phyloP scores from a whole-genome alignment of 2,888 invertebrate species.

The Dryocosmus kuriphilus region DNA sequence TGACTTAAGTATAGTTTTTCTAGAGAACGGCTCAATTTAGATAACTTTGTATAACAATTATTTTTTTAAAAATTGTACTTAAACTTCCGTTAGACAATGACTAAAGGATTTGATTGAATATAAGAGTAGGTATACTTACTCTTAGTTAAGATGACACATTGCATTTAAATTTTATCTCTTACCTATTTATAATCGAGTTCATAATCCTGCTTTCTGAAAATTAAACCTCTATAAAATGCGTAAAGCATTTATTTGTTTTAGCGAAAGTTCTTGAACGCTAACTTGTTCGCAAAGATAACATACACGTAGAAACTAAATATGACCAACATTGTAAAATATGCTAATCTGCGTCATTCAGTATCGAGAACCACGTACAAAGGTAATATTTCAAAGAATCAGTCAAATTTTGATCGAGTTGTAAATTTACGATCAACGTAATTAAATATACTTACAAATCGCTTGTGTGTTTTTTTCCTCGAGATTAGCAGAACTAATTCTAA shows the following conservation, averaged over 20 bases:
- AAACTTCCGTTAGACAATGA: too few relatives aligned
- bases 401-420: not conserved
- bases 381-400: conserved; percentile 9
- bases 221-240: not conserved
- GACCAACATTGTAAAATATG: conserved; percentile 2
- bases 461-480: too few relatives aligned
- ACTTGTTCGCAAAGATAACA: conserved; percentile 13
- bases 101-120: too few relatives aligned
- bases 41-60: not conserved
- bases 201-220: not conserved
- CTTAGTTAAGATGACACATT: not conserved
- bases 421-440: conserved; percentile 4
- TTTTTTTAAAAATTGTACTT: too few relatives aligned
- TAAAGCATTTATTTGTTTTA: conserved; percentile 8
- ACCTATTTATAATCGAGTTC: not conserved
- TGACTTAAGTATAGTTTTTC: too few relatives aligned
- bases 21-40: too few relatives aligned
- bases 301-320: not conserved
- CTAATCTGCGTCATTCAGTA: conserved; percentile 14
- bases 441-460: too few relatives aligned
- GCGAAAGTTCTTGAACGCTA: conserved; percentile 12
- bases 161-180: not conserved
- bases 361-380: not conserved
- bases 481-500: not conserved
- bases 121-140: too few relatives aligned